These are phyloP conservation scores for Tragelaphus imberbis DNA, from an alignment of 2,113 vertebrate species.

Conservation along the genomic window DNA sequence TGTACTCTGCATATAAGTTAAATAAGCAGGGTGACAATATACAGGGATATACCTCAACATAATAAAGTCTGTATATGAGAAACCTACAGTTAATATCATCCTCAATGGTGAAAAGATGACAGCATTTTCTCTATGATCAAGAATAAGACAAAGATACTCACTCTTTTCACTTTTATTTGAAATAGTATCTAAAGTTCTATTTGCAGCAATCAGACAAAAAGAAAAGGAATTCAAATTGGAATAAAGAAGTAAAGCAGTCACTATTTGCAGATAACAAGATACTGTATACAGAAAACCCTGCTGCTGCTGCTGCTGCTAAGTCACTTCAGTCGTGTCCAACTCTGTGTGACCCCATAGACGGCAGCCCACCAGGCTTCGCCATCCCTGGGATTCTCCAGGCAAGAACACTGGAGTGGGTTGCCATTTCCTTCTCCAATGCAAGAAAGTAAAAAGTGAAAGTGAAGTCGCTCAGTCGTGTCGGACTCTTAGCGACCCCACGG, in stretches of 20 bases:
- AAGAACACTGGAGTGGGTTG: too few species aligned
- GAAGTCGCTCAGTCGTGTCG: too few species aligned
- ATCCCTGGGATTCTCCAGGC: too few species aligned
- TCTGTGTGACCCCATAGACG: too few species aligned
- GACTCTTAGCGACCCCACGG: too few species aligned
- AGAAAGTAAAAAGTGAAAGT: too few species aligned
- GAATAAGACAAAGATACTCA: not conserved
- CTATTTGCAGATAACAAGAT: not conserved
- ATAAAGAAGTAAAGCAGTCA: not conserved
- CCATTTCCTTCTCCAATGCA: too few species aligned
- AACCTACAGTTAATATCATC: not conserved
- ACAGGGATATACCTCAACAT: not conserved
- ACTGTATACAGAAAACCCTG: not conserved
- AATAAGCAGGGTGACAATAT: too few species aligned
- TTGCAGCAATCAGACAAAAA: not conserved
- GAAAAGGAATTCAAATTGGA: not conserved
- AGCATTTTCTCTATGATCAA: not conserved
- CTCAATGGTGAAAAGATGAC: not conserved
- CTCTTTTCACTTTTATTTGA: not conserved
- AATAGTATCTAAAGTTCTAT: not conserved
- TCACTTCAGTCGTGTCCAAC: too few species aligned
- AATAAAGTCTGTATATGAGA: not conserved
- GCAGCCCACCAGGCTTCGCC: too few species aligned
- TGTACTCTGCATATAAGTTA: too few species aligned
- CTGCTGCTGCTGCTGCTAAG: too few species aligned